Percentiles rank a stretch among this genome's conserved stretches.
phyloP scores from a whole-genome alignment of 1,140 invertebrate species.

The Dysdera silvatica region DNA sequence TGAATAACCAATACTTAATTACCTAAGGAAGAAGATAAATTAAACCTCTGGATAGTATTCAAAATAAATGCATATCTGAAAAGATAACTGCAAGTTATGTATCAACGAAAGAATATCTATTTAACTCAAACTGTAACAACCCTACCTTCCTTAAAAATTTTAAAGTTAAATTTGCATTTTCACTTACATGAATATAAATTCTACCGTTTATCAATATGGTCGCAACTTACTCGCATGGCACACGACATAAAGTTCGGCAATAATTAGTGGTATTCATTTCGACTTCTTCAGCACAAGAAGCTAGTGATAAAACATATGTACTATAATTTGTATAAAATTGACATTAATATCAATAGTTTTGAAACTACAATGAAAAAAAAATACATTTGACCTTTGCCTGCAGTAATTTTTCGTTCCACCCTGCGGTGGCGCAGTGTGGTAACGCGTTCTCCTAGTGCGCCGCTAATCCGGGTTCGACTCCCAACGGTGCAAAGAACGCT shows the following conservation, averaged over 20 bases:
- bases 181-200: background rate
- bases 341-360: too few species aligned
- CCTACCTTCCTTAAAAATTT: background rate
- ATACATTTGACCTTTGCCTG: too few species aligned
- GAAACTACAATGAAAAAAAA: too few species aligned
- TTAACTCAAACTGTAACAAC: background rate
- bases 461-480: too few species aligned
- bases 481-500: too few species aligned
- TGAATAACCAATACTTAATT: too few species aligned
- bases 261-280: slow-evolving; percentile 22
- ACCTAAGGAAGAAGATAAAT: too few species aligned
- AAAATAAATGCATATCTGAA: too few species aligned
- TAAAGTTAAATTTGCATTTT: background rate
- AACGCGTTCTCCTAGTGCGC: background rate
- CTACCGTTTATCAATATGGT: background rate
- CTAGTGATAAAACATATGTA: slow-evolving; percentile 8
- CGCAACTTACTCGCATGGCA: slow-evolving; percentile 24
- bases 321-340: background rate
- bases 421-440: too few species aligned
- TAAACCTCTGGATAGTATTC: too few species aligned
- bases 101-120: background rate
- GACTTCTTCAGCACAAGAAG: slow-evolving; percentile 22
- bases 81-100: background rate
- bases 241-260: slow-evolving; percentile 22
- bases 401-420: too few species aligned